phyloP scores from a whole-genome alignment of 2,113 vertebrate species.

The Pyxicephalus adspersus region DNA sequence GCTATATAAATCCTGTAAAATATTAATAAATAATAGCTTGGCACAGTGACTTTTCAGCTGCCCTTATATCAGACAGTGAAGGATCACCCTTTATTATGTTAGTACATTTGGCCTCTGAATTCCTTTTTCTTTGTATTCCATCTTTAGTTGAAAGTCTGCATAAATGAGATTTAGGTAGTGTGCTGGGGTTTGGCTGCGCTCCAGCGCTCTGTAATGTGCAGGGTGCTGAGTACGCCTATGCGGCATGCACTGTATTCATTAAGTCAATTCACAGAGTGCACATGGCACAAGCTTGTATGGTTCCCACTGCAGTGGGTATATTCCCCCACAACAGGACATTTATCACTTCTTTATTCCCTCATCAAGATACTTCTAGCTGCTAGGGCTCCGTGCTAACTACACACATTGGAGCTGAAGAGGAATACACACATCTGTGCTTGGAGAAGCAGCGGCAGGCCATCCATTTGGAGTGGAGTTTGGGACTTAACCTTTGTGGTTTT shows the following conservation, averaged over 20 bases:
- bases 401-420: no score
- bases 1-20: no score
- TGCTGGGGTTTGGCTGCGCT: slow-evolving; percentile 22
- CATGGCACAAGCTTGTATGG: not conserved
- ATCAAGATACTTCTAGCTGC: no score
- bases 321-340: not conserved
- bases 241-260: slow-evolving; percentile 37
- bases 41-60: no score
- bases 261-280: slow-evolving; percentile 8
- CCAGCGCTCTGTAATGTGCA: slow-evolving; percentile 33
- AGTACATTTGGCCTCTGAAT: not conserved
- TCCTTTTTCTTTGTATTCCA: not conserved
- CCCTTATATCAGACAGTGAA: not conserved
- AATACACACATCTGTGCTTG: no score
- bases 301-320: not conserved
- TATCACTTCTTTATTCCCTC: no score
- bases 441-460: no score
- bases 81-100: not conserved
- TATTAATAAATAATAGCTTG: no score
- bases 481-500: no score
- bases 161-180: slow-evolving; percentile 25
- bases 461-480: no score
- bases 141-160: not conserved
- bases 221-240: slow-evolving; percentile 47
- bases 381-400: no score